These are phyloP conservation scores for Atta cephalotes DNA, from an alignment of 1,140 invertebrate genomes.

Conservation along the genomic window DNA sequence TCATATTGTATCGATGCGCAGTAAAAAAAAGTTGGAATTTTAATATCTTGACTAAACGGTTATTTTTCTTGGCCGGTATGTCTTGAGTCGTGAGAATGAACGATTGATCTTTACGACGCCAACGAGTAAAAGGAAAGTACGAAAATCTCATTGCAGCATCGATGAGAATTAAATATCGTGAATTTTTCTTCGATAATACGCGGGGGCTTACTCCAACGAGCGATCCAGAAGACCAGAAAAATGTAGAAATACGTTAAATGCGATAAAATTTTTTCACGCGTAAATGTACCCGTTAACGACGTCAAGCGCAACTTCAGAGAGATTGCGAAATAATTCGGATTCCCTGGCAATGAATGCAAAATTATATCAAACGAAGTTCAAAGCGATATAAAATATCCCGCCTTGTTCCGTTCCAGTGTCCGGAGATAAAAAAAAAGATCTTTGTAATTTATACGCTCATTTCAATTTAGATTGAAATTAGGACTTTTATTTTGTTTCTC, in stretches of 20 bases:
- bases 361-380: slow-evolving; percentile 63
- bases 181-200: slow-evolving; percentile 64
- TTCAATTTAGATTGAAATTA: slow-evolving; percentile 59
- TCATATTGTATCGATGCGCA: slow-evolving; percentile 44
- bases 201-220: slow-evolving; percentile 12
- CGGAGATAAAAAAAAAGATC: slow-evolving; percentile 52
- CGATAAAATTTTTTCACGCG: slow-evolving; percentile 64
- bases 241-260: slow-evolving; percentile 59
- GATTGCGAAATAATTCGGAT: slow-evolving; percentile 65
- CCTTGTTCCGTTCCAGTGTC: slow-evolving; percentile 25
- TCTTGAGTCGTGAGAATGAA: slow-evolving; percentile 48
- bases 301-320: slow-evolving; percentile 62
- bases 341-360: slow-evolving; percentile 61
- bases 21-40: slow-evolving; percentile 61
- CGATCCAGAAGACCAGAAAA: slow-evolving; percentile 54
- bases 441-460: slow-evolving; percentile 50
- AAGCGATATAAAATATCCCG: slow-evolving; percentile 59
- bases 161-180: slow-evolving; percentile 56
- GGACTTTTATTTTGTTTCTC: slow-evolving; percentile 55
- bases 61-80: slow-evolving; percentile 63
- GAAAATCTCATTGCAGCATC: slow-evolving; percentile 50
- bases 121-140: slow-evolving; percentile 31
- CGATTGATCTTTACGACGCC: slow-evolving; percentile 32
- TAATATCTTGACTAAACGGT: slow-evolving; percentile 70
- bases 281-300: slow-evolving; percentile 62